A percentile compares a stretch with the other conserved stretches of the same genome.
Evolutionary conservation across 2,888 invertebrate genomes (phyloP).

Genomic region (Tuta absoluta): DNA sequence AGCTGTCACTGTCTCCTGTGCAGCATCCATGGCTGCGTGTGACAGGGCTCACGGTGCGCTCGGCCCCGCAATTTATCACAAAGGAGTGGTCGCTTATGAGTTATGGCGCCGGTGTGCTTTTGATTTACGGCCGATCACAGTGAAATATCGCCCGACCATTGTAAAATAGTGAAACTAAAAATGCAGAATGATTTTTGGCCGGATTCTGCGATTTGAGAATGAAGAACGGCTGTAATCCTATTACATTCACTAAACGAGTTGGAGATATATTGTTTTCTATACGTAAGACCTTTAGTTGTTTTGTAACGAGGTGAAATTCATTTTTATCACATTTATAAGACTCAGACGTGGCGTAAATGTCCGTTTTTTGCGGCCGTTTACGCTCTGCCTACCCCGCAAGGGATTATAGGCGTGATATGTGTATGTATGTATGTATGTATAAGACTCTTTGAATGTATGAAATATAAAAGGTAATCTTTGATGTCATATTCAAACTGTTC

Average conservation of each 20-base stretch:
- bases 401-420: too few relatives aligned
- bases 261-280: too few relatives aligned
- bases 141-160: constrained; percentile 27
- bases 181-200: constrained; percentile 21
- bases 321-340: too few relatives aligned
- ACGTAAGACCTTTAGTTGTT: too few relatives aligned
- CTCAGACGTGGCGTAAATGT: too few relatives aligned
- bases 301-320: too few relatives aligned
- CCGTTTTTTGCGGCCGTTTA: too few relatives aligned
- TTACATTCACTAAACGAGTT: not conserved
- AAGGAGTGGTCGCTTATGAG: constrained; percentile 50
- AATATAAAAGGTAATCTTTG: too few relatives aligned
- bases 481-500: too few relatives aligned
- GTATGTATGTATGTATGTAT: too few relatives aligned
- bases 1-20: constrained; percentile 9
- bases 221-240: constrained; percentile 16
- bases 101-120: constrained; percentile 43
- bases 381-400: too few relatives aligned
- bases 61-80: constrained; percentile 47
- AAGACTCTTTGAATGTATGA: too few relatives aligned
- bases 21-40: constrained; percentile 13
- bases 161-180: constrained; percentile 29
- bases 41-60: constrained; percentile 9
- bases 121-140: constrained; percentile 49
- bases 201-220: constrained; percentile 3